phyloP scores from a whole-genome alignment of 2,797 vertebrate genomes.

The Gila robusta region DNA sequence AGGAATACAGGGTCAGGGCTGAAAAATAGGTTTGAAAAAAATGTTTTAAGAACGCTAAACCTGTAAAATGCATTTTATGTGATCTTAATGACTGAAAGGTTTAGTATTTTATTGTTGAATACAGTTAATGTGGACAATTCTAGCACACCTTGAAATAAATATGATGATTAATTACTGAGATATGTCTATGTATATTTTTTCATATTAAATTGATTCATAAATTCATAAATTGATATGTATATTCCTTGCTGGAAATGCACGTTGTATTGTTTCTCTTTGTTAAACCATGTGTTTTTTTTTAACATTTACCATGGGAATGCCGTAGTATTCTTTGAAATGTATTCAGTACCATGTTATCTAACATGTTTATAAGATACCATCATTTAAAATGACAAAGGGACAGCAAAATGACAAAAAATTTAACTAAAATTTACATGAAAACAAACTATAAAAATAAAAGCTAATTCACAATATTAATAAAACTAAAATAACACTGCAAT shows the following conservation, averaged over 20 bases:
- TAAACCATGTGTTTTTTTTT: not conserved
- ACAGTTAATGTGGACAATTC: not conserved
- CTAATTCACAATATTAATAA: not conserved
- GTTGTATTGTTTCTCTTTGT: not conserved
- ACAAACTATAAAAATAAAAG: not conserved
- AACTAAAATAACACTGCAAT: not conserved
- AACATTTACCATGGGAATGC: not conserved
- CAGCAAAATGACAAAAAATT: not conserved
- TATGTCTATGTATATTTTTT: not conserved
- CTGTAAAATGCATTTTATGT: not conserved
- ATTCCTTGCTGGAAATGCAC: not conserved
- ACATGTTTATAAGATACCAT: not conserved
- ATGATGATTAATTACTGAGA: not conserved
- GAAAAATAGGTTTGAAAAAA: not conserved
- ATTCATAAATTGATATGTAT: not conserved
- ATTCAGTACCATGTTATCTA: not conserved
- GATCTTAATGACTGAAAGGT: not conserved
- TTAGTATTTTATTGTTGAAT: not conserved
- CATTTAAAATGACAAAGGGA: not conserved
- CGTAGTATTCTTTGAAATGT: not conserved
- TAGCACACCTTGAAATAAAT: conserved; percentile 28
- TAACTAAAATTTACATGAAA: not conserved
- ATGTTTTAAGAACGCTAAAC: not conserved
- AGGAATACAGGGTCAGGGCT: not conserved
- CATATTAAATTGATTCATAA: no score